These are phyloP conservation scores for Conus ventricosus DNA, from an alignment of 1,140 invertebrate genomes.

Conservation along the genomic window DNA sequence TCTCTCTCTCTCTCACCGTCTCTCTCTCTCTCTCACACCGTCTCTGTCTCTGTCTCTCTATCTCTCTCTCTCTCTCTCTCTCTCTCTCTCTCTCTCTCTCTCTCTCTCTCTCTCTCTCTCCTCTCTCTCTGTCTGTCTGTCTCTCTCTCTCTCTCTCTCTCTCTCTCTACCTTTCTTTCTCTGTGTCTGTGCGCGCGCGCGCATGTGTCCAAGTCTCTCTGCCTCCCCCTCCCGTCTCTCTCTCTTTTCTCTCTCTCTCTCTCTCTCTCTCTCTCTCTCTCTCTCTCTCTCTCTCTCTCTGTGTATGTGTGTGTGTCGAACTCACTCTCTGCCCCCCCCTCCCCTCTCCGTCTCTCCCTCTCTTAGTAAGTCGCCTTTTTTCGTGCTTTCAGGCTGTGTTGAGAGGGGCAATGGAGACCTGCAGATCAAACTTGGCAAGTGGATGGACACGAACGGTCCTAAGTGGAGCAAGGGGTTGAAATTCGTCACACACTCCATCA, in stretches of 20 bases:
- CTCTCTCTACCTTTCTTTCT: too few species aligned
- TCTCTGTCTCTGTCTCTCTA: too few species aligned
- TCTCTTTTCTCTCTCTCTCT: neutral
- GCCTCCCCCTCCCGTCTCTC: too few species aligned
- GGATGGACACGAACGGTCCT: too few species aligned
- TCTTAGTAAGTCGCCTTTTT: too few species aligned
- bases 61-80: neutral
- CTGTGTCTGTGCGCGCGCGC: too few species aligned
- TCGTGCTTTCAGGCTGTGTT: neutral
- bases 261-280: neutral
- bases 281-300: neutral
- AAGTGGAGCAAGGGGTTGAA: neutral
- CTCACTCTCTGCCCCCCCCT: too few species aligned
- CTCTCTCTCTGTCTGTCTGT: too few species aligned
- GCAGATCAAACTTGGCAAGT: too few species aligned
- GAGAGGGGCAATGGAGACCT: neutral
- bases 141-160: too few species aligned
- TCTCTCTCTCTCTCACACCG: neutral
- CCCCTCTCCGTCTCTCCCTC: too few species aligned
- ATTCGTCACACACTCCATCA: neutral
- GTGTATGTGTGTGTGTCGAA: neutral
- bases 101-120: neutral
- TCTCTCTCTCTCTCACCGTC: neutral
- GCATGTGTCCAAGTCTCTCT: too few species aligned
- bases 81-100: neutral